These are phyloP conservation scores for Strongylocentrotus purpuratus DNA, from an alignment of 35 echinoderm and acorn worm genomes.

Conservation along the genomic window DNA sequence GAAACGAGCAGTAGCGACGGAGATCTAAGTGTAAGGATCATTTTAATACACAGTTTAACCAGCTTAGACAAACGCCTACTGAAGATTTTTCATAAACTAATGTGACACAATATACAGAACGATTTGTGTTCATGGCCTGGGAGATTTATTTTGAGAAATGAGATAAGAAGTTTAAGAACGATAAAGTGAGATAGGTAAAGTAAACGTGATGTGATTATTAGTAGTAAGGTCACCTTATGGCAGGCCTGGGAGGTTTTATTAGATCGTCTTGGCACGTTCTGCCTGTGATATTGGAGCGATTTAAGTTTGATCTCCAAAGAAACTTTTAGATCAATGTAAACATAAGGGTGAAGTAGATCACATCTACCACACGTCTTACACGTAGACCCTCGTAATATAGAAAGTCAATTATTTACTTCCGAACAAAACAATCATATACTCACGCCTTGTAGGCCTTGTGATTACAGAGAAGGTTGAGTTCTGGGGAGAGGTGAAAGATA, in stretches of 20 bases:
- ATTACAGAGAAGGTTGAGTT: no score
- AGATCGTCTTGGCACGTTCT: neutral
- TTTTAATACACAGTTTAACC: slow-evolving; percentile 6
- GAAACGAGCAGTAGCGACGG: neutral
- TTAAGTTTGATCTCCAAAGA: neutral
- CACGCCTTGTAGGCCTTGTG: no score
- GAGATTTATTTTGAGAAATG: slow-evolving; percentile 2
- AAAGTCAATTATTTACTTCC: neutral
- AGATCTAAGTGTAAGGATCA: neutral
- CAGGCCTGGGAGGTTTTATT: neutral
- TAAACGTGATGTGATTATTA: slow-evolving; percentile 19
- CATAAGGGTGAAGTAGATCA: neutral
- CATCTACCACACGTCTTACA: neutral
- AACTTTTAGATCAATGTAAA: neutral
- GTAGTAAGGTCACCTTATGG: neutral
- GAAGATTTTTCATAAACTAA: neutral
- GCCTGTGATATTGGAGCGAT: neutral
- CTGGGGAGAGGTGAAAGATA: no score
- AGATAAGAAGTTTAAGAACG: neutral
- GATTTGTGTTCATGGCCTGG: neutral
- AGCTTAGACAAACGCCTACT: neutral
- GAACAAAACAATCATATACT: neutral
- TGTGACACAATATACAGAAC: neutral
- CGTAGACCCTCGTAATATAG: neutral
- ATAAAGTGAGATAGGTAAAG: slow-evolving; percentile 1